Conservation (phyloP, 2,888 invertebrate species). For the Habroteleia sp. region DNA sequence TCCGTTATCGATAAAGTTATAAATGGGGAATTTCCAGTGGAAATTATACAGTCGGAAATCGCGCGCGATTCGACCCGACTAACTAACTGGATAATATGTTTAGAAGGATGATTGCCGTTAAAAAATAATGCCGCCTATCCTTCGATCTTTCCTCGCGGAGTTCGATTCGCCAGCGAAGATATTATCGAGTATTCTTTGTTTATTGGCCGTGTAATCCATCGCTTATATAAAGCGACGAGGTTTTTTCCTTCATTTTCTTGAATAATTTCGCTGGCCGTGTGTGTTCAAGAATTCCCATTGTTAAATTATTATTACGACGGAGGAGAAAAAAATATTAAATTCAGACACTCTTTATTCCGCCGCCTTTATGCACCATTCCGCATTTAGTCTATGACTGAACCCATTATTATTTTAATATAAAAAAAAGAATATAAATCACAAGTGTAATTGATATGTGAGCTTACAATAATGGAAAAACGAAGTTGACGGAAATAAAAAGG, state of each 20-base stretch:
- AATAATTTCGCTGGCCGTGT: conserved; percentile 8
- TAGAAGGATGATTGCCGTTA: conserved; percentile 42
- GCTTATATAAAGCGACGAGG: conserved; percentile 39
- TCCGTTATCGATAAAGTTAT: conserved; percentile 62
- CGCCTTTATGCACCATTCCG: too few species aligned
- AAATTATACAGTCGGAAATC: conserved; percentile 62
- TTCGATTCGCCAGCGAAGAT: conserved; percentile 35
- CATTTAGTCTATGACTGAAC: too few species aligned
- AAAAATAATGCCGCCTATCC: conserved; percentile 54
- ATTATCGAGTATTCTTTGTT: conserved; percentile 58
- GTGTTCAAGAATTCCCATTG: conserved; percentile 17
- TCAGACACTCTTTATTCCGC: neutral
- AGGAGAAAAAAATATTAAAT: conserved; percentile 8
- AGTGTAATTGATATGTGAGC: too few species aligned
- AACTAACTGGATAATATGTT: conserved; percentile 53
- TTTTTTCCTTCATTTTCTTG: conserved; percentile 27
- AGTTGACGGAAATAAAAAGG: too few species aligned
- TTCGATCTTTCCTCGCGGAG: conserved; percentile 34
- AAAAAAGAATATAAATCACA: too few species aligned
- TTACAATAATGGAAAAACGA: too few species aligned
- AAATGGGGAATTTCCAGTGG: conserved; percentile 64
- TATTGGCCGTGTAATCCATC: conserved; percentile 40
- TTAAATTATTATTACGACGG: conserved; percentile 14
- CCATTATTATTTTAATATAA: too few species aligned
- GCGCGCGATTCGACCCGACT: conserved; percentile 36